phyloP scores from a whole-genome alignment of 2,113 vertebrate species.

The Pelecanus crispus region DNA sequence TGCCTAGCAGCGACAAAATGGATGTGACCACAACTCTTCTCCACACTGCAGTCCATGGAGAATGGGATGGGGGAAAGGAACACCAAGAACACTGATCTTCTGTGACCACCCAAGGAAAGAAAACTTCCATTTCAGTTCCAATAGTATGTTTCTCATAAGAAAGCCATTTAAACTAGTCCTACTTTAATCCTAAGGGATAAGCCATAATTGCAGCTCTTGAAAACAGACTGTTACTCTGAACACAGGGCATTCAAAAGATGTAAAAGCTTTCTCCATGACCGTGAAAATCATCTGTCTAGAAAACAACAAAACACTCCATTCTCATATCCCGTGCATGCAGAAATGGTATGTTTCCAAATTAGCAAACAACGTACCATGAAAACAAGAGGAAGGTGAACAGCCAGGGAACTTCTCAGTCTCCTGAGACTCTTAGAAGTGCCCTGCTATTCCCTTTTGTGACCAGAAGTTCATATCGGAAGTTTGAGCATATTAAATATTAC shows the following conservation, averaged over 20 bases:
- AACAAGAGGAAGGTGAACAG: not conserved
- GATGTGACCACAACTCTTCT: not conserved
- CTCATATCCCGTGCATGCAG: not conserved
- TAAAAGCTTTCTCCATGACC: not conserved
- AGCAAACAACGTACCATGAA: not conserved
- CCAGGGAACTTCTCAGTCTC: not conserved
- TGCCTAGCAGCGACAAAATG: not conserved
- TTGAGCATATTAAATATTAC: not conserved
- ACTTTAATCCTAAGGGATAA: not conserved
- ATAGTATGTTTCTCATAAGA: not conserved
- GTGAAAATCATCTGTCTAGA: not conserved
- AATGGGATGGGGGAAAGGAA: not conserved
- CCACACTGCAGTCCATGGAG: not conserved
- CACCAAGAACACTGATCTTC: not conserved
- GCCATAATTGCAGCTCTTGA: not conserved
- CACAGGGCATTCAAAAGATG: not conserved
- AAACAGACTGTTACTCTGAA: not conserved
- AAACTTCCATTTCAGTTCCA: not conserved
- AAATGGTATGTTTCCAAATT: not conserved
- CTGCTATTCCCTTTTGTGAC: not conserved
- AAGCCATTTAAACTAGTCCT: not conserved
- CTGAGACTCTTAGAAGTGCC: not conserved
- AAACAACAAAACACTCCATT: not conserved
- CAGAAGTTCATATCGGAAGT: not conserved
- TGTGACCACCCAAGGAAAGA: not conserved